phyloP scores from a whole-genome alignment of 2,113 vertebrate species.

The Oncorhynchus gorbuscha region DNA sequence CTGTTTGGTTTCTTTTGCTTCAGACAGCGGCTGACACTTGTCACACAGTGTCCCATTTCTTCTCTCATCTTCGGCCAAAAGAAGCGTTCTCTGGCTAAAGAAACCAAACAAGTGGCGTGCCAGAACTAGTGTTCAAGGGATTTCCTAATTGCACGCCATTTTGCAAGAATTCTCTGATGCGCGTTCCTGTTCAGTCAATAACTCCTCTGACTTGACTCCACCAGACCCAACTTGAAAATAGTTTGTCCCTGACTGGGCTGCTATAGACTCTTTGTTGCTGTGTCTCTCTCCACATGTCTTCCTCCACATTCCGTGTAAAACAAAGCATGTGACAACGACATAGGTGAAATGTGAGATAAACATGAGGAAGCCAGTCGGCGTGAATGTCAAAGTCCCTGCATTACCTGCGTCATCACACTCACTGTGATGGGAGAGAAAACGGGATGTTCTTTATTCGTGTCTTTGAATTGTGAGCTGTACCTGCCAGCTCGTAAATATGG shows the following conservation, averaged over 20 bases:
- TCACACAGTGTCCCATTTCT: slow-evolving; percentile 23
- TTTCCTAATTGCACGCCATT: too few species aligned
- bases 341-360: neutral
- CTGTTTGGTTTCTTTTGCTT: slow-evolving; percentile 30
- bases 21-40: slow-evolving; percentile 16
- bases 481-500: neutral
- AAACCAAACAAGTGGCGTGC: too few species aligned
- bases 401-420: neutral
- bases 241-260: too few species aligned
- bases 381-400: neutral
- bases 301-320: neutral
- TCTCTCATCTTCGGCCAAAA: slow-evolving; percentile 34
- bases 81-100: slow-evolving; percentile 12
- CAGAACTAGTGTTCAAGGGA: too few species aligned
- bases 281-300: neutral
- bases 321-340: neutral
- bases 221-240: too few species aligned
- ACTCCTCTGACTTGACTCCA: too few species aligned
- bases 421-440: neutral
- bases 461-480: neutral
- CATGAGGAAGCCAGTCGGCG: neutral
- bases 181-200: too few species aligned
- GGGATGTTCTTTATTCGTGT: neutral
- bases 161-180: too few species aligned
- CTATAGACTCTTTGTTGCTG: neutral